Evolutionary conservation across 2,113 vertebrate species (phyloP).

Genomic region (Gasterosteus aculeatus): DNA sequence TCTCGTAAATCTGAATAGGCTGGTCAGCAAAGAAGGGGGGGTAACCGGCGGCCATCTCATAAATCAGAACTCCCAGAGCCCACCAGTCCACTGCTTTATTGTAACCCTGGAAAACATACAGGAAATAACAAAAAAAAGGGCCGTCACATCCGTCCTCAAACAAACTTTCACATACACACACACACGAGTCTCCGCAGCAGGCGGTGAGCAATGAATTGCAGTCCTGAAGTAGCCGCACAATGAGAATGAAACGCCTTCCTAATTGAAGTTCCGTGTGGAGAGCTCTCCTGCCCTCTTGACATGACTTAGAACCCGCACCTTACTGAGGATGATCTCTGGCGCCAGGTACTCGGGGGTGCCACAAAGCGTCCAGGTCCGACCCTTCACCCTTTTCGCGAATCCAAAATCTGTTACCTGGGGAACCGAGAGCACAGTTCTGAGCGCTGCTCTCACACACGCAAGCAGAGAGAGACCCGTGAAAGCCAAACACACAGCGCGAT

Average conservation of each 20-base stretch:
- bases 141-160: slow-evolving; percentile 4
- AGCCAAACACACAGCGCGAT: not conserved
- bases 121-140: not conserved
- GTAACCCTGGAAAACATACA: slow-evolving; percentile 84
- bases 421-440: slow-evolving; percentile 3
- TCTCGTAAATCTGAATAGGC: slow-evolving; percentile 97
- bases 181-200: not conserved
- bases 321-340: slow-evolving; percentile 94
- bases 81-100: slow-evolving; percentile 98
- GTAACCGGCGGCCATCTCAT: slow-evolving; percentile 95
- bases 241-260: not conserved
- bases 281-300: not conserved
- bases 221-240: not conserved
- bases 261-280: not conserved
- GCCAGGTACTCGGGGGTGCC: slow-evolving; percentile 94
- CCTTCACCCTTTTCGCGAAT: slow-evolving; percentile 94
- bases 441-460: not conserved
- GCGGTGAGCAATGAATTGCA: not conserved
- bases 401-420: slow-evolving; percentile 94
- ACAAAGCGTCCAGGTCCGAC: slow-evolving; percentile 94
- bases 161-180: slow-evolving; percentile 7
- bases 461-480: not conserved
- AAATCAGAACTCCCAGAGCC: slow-evolving; percentile 94
- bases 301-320: slow-evolving; percentile 74
- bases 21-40: slow-evolving; percentile 95